These are phyloP conservation scores for Tapirus indicus DNA, from an alignment of 2,797 vertebrate species.

Conservation along the genomic window DNA sequence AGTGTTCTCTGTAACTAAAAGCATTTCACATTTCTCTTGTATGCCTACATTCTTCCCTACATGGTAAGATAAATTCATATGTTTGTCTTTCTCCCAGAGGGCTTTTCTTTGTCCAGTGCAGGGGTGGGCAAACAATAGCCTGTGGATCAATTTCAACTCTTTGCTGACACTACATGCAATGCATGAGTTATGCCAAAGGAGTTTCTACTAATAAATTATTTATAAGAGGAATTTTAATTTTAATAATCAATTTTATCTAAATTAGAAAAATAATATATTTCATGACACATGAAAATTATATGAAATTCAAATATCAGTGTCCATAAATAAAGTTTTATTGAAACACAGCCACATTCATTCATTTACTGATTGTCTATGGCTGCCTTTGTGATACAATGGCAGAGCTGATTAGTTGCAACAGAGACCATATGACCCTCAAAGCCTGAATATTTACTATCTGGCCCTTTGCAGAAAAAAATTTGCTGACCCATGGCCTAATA, in stretches of 20 bases:
- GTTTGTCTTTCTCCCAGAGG: not conserved
- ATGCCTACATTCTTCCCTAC: not conserved
- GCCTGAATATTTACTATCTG: not conserved
- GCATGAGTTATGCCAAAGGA: not conserved
- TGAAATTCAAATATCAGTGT: slow-evolving; percentile 55
- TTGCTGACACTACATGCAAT: not conserved
- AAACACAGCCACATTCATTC: not conserved
- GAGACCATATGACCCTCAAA: not conserved
- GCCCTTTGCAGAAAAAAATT: not conserved
- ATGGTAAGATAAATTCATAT: not conserved
- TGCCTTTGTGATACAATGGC: not conserved
- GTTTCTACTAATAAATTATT: slow-evolving; percentile 36
- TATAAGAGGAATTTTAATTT: slow-evolving; percentile 25
- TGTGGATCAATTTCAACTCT: not conserved
- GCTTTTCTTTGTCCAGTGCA: not conserved
- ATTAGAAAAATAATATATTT: slow-evolving; percentile 47
- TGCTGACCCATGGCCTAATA: not conserved
- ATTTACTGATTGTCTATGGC: not conserved
- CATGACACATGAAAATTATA: slow-evolving; percentile 8
- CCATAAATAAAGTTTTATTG: slow-evolving; percentile 38
- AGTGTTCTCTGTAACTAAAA: not conserved
- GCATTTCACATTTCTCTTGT: not conserved
- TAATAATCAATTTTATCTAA: slow-evolving; percentile 51
- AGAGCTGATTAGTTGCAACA: not conserved
- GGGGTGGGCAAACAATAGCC: not conserved